Base-by-base conservation (phyloP, 1,140 invertebrate genomes). In the Conopomorpha cramerella region DNA sequence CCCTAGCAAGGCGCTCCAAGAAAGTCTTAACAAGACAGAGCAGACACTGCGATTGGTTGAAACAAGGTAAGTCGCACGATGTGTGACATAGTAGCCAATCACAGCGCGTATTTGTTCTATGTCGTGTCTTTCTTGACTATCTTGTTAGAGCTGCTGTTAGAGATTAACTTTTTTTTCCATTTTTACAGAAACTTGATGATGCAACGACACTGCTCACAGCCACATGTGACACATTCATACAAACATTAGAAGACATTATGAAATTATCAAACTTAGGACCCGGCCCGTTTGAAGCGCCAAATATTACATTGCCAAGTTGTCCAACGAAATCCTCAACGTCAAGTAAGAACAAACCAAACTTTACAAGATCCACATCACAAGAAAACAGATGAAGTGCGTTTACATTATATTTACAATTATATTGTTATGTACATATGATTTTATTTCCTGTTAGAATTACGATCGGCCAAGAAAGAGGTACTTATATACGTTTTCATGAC, bases 181-280 rank as follows among this genome's bases (percentile, higher is more conserved):
- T 16, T 54, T 77, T 81, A 36, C 70, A 90, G 88, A 85, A 86
- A 81, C 72, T 91, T 42, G 82, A 87, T 64, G 88, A 91, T 70
- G 85, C 85, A n/a, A 86, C 87, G 14, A 84, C 81, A 49, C 74
- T 91, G 39, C 63, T 92, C 25, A 84, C 82, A 40, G 86, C 86
- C 16, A 92, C 89, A 16, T 92, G 89, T 82, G 89, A 92, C 76
- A 90, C 88, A 15, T 91, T 92, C 62, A 91, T 91, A 42, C 82
- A 84, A 46, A 90, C 89, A 6, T 74, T 92, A 44, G 90, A 92
- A 68, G 88, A 91, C 40, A 90, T 88, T 53, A 88, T 91, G 84
- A 82, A 83, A 57, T 50, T 89, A n/a, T 78, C 84, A 1, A 82
- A 83, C 47, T 43, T 42, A 35, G 33, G 23, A 23, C 62, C 45